Base-by-base conservation (phyloP, 2,797 vertebrate species). In the Pseudochromis fuscus region DNA sequence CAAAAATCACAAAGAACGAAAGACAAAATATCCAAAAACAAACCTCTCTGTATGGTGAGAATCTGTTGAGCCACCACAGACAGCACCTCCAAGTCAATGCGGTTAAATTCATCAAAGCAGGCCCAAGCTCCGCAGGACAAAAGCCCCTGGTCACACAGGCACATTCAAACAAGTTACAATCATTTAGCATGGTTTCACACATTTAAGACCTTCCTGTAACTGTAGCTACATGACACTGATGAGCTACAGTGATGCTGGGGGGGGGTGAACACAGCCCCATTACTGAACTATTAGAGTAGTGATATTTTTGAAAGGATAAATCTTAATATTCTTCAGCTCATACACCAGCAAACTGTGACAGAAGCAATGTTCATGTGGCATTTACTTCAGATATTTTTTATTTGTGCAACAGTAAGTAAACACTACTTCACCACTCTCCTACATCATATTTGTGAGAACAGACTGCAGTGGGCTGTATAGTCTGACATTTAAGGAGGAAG, bases 11-110 rank as follows among this genome's bases (percentile, higher is more conserved):
- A 55, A n/a, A 24, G 11, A 60, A 21, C 35, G 18, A 42, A 67
- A 60, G 27, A 16, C 12, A 38, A 10, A 42, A 30, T 15, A 16
- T 63, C 2, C 58, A 28, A 35, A 63, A 25, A 65, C 71, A 77
- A 91, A 97, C 96, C 96, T 96, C 96, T 95, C 82, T 97, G 97
- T 77, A 97, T 97, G 68, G 96, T 97, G 80, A 98, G 95, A 84
- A 98, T 98, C 91, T 98, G 97, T 85, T 97, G 96, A 72, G 96
- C 96, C 74, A 98, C 96, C 74, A 97, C 96, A 68, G 96, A 97
- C 48, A 97, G 95, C 52, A 97, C 96, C 92, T 97, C 96, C 93
- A 97, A 89, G 90, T 97, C 96, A 84, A 97, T 97, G 73, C 96
- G 94, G 88, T 98, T 97, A 86, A 98, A 98, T 84, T 98, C 96